Evolutionary conservation across 2,797 vertebrate genomes (phyloP).

Genomic region (Hyperoplus lanceolatus): DNA sequence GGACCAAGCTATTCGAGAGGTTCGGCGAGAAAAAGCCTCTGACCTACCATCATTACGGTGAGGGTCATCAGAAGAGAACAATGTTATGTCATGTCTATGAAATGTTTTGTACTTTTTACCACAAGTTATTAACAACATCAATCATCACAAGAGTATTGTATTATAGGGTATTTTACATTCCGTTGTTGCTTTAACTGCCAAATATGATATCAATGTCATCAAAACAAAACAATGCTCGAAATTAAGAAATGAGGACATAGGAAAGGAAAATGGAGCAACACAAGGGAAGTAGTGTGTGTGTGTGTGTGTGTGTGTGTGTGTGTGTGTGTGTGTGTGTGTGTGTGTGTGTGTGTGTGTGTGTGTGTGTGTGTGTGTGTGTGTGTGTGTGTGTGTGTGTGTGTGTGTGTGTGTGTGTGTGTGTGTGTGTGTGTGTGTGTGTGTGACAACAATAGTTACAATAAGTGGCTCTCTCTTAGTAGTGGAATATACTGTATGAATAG

Average conservation of each 20-base stretch:
- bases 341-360: no score
- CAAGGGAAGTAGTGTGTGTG: background rate
- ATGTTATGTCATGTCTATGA: background rate
- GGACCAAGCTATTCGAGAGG: conserved; percentile 46
- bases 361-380: no score
- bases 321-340: no score
- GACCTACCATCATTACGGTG: conserved; percentile 31
- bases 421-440: no score
- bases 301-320: background rate
- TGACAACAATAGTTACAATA: no score
- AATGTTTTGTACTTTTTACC: conserved; percentile 26
- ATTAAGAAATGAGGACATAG: conserved; percentile 1
- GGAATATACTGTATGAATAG: no score
- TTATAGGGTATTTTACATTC: background rate
- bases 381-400: no score
- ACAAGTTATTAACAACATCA: conserved; percentile 7
- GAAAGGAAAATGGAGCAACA: background rate
- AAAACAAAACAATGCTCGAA: conserved; percentile 9
- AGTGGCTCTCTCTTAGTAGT: no score
- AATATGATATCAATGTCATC: conserved; percentile 2
- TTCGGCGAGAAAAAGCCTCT: conserved; percentile 32
- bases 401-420: no score
- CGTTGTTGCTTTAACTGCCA: conserved; percentile 27
- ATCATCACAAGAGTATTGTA: conserved; percentile 17
- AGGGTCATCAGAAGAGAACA: conserved; percentile 17